Percentiles rank a stretch among this genome's conserved stretches.
Evolutionary conservation across 2,888 invertebrate species (phyloP).

Genomic region (Lasioglossum villosulum): DNA sequence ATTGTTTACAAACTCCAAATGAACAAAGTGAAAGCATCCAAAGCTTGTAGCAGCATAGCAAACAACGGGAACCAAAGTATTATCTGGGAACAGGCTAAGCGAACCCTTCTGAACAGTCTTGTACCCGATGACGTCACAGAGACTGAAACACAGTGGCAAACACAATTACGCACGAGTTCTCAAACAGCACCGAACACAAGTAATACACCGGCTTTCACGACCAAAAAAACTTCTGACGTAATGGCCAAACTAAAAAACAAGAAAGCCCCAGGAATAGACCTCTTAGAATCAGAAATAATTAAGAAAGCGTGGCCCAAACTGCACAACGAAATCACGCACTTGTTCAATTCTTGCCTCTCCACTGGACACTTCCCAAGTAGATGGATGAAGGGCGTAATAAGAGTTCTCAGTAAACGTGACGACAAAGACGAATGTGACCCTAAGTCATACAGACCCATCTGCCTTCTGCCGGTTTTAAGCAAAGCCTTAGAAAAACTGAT

Average conservation of each 20-base stretch:
- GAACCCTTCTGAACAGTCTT: not conserved
- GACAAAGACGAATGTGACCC: no score
- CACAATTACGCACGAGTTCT: not conserved
- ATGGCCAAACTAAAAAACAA: not conserved
- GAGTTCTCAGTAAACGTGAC: no score
- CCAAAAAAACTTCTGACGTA: accelerated
- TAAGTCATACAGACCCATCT: no score
- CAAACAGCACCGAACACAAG: not conserved
- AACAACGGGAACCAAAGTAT: not conserved
- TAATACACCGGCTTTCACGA: not conserved
- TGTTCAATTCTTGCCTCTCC: no score
- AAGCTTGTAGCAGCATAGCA: not conserved
- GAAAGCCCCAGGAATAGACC: not conserved
- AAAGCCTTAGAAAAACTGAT: no score
- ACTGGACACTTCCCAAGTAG: no score
- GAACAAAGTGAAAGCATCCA: not conserved
- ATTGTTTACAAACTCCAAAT: not conserved
- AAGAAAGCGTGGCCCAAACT: not conserved
- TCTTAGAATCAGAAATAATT: not conserved
- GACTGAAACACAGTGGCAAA: not conserved
- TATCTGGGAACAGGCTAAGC: not conserved
- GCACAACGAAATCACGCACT: no score
- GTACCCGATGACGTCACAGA: not conserved
- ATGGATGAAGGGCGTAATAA: no score
- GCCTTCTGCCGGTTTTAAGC: no score